A percentile compares a stretch with the other conserved stretches of the same genome.
These are phyloP conservation scores for Scaptomyza caliginosa DNA, from an alignment of 2,888 invertebrate species.

Conservation along the genomic window DNA sequence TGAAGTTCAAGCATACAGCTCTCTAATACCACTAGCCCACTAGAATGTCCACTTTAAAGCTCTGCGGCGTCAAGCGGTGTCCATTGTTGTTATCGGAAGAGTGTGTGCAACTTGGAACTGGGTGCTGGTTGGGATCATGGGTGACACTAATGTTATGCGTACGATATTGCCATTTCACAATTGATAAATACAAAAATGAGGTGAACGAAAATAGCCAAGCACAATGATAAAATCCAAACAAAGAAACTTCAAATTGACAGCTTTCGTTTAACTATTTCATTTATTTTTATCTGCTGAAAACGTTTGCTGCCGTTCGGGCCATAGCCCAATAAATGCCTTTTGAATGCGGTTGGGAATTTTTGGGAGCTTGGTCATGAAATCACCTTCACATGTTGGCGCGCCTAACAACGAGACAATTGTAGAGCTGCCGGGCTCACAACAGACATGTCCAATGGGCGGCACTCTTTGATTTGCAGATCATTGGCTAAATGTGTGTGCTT, in stretches of 20 bases:
- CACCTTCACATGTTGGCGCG: slow-evolving; percentile 67
- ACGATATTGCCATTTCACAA: slow-evolving; percentile 62
- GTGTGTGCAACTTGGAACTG: background rate
- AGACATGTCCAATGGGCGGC: slow-evolving; percentile 58
- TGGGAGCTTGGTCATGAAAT: slow-evolving; percentile 66
- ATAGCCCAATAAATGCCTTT: slow-evolving; percentile 29
- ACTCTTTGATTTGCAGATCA: slow-evolving; percentile 80
- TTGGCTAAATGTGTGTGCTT: slow-evolving; percentile 69
- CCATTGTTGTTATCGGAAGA: slow-evolving; percentile 56
- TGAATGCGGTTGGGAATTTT: slow-evolving; percentile 30
- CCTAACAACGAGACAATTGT: slow-evolving; percentile 67
- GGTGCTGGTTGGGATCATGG: slow-evolving; percentile 33
- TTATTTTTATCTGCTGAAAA: slow-evolving; percentile 72
- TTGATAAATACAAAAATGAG: slow-evolving; percentile 22
- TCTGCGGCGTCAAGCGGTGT: slow-evolving; percentile 60
- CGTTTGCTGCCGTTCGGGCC: slow-evolving; percentile 48
- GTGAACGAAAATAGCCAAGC: slow-evolving; percentile 29
- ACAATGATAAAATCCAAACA: slow-evolving; percentile 67
- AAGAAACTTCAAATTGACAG: slow-evolving; percentile 78
- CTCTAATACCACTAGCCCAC: slow-evolving; percentile 67
- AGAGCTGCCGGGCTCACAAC: slow-evolving; percentile 52
- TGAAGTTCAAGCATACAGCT: slow-evolving; percentile 67
- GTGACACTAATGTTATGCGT: slow-evolving; percentile 48
- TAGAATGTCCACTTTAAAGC: slow-evolving; percentile 76
- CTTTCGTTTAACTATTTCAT: slow-evolving; percentile 70